These are phyloP conservation scores for Amphibalanus amphitrite DNA, from an alignment of 1,140 invertebrate species.

Conservation along the genomic window DNA sequence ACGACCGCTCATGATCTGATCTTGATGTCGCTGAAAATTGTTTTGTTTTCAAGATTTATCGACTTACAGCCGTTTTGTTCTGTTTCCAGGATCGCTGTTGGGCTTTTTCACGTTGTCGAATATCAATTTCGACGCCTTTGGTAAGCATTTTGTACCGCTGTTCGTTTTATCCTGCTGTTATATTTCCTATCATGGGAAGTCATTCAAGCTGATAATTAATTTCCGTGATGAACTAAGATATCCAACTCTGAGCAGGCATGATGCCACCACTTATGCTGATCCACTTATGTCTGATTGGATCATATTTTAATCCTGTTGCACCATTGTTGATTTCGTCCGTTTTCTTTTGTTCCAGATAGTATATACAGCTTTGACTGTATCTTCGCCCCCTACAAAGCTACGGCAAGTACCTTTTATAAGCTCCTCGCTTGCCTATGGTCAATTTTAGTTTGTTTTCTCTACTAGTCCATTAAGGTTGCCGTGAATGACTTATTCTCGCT, in stretches of 20 bases:
- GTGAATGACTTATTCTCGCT: background rate
- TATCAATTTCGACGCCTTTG: background rate
- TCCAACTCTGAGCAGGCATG: background rate
- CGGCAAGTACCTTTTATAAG: too few relatives aligned
- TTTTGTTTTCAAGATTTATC: background rate
- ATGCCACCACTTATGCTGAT: background rate
- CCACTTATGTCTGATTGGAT: background rate
- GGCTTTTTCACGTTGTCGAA: background rate
- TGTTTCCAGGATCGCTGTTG: background rate
- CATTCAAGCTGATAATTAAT: background rate
- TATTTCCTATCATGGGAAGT: background rate
- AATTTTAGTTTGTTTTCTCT: background rate
- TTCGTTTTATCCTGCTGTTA: background rate
- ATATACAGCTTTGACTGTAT: too few relatives aligned
- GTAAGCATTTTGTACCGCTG: background rate
- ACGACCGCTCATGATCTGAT: background rate
- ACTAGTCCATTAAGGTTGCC: background rate
- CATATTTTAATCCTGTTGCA: background rate
- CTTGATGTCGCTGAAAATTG: background rate
- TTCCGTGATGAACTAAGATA: background rate
- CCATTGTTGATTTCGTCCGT: background rate
- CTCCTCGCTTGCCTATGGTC: too few relatives aligned
- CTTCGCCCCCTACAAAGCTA: background rate
- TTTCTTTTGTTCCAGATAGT: too few relatives aligned
- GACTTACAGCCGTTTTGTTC: background rate